Evolutionary conservation across 53 echinoderm and acorn worm species (phyloP).

Genomic region (Zoroaster sp.): DNA sequence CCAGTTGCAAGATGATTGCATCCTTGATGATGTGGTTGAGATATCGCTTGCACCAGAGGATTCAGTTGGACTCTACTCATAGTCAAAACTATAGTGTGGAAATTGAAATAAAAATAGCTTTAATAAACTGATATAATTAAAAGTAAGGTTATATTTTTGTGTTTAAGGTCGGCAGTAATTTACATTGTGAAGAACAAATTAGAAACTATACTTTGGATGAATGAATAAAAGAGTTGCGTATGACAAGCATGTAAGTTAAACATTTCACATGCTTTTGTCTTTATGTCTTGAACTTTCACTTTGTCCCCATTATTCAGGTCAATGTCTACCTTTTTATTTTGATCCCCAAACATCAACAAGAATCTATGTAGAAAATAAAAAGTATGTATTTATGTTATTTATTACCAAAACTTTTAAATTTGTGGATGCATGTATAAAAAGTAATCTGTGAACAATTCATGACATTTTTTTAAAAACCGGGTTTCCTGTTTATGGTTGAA

Average conservation of each 20-base stretch:
- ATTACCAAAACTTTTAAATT: not conserved
- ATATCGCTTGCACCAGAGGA: not conserved
- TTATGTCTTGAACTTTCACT: not conserved
- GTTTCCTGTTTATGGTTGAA: no score
- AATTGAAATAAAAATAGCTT: not conserved
- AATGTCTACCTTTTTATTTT: not conserved
- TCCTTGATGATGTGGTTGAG: not conserved
- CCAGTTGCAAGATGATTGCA: not conserved
- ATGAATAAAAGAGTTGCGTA: not conserved
- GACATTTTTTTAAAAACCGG: no score
- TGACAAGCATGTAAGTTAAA: not conserved
- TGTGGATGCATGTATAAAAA: not conserved
- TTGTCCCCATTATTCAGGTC: not conserved
- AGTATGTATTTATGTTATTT: not conserved
- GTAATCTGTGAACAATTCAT: not conserved
- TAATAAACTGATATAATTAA: no score
- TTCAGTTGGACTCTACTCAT: not conserved
- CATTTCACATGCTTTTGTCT: not conserved
- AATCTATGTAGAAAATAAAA: not conserved
- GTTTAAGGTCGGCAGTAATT: no score
- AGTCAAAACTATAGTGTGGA: not conserved
- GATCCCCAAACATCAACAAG: not conserved
- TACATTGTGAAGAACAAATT: no score
- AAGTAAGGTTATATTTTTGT: no score
- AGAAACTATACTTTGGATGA: not conserved